Percentiles rank a stretch among this genome's conserved stretches.
phyloP scores from a whole-genome alignment of 2,113 vertebrate genomes.

The Salvator merianae region DNA sequence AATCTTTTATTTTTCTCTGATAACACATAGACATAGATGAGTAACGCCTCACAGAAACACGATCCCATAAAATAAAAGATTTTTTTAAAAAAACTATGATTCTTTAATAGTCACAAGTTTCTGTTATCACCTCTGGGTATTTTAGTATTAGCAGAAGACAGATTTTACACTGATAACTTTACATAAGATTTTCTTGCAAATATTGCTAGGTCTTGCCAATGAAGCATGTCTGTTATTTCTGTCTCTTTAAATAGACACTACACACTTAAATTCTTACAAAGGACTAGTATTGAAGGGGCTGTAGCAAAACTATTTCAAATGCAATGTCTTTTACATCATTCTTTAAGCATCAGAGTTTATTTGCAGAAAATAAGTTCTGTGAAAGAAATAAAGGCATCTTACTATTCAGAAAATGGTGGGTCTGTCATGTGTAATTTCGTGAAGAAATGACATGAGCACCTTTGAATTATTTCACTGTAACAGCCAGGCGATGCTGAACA shows the following conservation, averaged over 20 bases:
- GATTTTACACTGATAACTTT: background rate
- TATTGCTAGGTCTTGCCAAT: background rate
- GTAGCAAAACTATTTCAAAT: background rate
- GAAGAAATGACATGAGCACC: background rate
- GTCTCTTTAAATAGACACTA: background rate
- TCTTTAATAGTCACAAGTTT: background rate
- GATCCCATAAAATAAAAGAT: background rate
- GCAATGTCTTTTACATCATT: background rate
- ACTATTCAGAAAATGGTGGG: background rate
- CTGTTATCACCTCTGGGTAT: background rate
- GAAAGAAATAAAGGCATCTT: background rate
- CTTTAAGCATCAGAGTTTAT: no score
- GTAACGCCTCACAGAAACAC: background rate
- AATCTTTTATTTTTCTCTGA: background rate
- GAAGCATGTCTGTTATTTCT: conserved; percentile 4
- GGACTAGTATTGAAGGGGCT: background rate
- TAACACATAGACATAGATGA: background rate
- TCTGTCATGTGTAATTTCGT: background rate
- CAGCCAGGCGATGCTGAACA: background rate
- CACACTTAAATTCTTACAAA: conserved; percentile 3
- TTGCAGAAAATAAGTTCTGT: no score
- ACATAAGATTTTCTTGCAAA: conserved; percentile 5
- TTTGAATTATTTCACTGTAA: background rate
- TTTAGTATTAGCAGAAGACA: conserved; percentile 19
- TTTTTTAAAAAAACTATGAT: background rate